These are phyloP conservation scores for Actinemys pallida DNA, from an alignment of 2,113 vertebrate species.

Conservation along the genomic window DNA sequence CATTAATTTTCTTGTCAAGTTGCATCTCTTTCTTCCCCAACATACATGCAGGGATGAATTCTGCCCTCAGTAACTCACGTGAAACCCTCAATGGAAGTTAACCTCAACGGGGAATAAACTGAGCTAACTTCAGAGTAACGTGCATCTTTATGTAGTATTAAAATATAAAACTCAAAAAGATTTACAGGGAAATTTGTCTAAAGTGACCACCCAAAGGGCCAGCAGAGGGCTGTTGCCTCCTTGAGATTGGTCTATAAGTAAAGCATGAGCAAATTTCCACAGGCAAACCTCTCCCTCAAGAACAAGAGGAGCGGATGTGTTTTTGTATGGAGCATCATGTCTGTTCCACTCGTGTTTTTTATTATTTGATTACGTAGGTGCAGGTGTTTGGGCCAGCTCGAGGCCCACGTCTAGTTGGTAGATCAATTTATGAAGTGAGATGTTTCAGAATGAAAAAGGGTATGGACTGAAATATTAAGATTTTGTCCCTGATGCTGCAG, in stretches of 20 bases:
- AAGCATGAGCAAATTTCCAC: neutral
- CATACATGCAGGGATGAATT: neutral
- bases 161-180: neutral
- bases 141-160: too few species aligned
- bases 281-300: neutral
- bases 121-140: neutral
- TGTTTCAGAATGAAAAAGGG: neutral
- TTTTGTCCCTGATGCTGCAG: constrained; percentile 16
- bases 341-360: neutral
- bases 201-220: neutral
- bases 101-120: neutral
- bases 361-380: neutral
- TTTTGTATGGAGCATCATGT: neutral
- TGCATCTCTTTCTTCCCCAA: neutral
- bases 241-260: neutral
- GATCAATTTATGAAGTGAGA: neutral
- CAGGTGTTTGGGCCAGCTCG: too few species aligned
- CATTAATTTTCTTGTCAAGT: neutral
- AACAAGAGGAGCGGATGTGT: neutral
- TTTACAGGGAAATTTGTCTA: neutral
- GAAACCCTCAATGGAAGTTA: neutral
- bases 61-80: neutral
- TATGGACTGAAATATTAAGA: neutral
- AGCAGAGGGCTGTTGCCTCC: neutral
- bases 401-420: neutral